phyloP scores from a whole-genome alignment of 2,113 vertebrate species.

The Arothron firmamentum region DNA sequence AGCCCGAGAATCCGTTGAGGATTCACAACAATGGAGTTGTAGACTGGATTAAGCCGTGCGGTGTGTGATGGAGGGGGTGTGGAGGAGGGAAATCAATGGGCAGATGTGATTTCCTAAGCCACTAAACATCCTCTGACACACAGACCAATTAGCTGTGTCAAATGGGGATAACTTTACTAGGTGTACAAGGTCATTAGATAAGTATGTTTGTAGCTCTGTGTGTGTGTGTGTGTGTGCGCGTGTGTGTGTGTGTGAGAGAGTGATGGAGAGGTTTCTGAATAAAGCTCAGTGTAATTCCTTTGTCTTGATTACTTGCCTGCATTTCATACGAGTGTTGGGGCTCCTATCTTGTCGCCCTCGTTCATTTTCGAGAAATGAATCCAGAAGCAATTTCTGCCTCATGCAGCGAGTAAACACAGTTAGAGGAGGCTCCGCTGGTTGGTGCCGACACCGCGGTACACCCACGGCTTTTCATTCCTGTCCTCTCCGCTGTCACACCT shows the following conservation, averaged over 20 bases:
- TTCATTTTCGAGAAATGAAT: conserved; percentile 28
- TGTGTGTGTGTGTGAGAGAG: background rate
- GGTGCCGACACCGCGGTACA: conserved; percentile 11
- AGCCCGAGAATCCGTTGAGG: conserved; percentile 51
- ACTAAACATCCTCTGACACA: conserved; percentile 66
- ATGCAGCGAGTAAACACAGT: conserved; percentile 26
- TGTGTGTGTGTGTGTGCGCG: conserved; percentile 4
- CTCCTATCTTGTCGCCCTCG: conserved; percentile 38
- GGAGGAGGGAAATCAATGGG: conserved; percentile 62
- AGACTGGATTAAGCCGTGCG: conserved; percentile 69
- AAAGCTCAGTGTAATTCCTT: conserved; percentile 16
- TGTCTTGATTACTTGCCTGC: conserved; percentile 46
- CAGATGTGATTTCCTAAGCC: conserved; percentile 70
- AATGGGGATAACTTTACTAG: conserved; percentile 62
- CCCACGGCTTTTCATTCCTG: conserved; percentile 36
- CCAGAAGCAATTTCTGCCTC: conserved; percentile 34
- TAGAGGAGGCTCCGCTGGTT: conserved; percentile 17
- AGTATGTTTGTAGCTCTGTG: conserved; percentile 25
- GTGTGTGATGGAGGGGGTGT: conserved; percentile 56
- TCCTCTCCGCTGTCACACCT: conserved; percentile 31
- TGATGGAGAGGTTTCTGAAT: conserved; percentile 25
- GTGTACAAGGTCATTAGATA: conserved; percentile 65
- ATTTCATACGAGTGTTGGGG: conserved; percentile 44
- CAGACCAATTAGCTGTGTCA: conserved; percentile 68
- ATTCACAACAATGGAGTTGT: conserved; percentile 67